A percentile compares a stretch with the other conserved stretches of the same genome.
These are phyloP conservation scores for Lasioglossum pauxillum DNA, from an alignment of 2,888 invertebrate genomes.

Conservation along the genomic window DNA sequence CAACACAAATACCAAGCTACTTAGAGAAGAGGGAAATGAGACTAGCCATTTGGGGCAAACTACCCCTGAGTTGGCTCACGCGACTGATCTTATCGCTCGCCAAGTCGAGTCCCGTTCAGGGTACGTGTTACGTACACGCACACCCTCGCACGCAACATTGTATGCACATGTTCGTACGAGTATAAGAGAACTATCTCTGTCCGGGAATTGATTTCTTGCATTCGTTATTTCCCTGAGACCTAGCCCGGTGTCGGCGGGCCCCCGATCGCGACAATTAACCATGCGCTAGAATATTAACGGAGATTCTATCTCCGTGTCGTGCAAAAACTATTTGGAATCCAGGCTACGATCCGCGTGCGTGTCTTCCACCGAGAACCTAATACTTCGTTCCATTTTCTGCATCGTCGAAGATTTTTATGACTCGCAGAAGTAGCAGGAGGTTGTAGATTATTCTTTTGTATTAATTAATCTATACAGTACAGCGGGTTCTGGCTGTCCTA, in stretches of 20 bases:
- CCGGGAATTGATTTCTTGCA: constrained; percentile 73
- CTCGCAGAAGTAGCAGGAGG: background rate
- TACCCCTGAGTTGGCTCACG: constrained; percentile 77
- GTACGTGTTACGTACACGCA: constrained; percentile 43
- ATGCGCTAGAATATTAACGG: constrained; percentile 42
- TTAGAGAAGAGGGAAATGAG: constrained; percentile 75
- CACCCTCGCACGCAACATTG: constrained; percentile 8
- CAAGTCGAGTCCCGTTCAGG: constrained; percentile 58
- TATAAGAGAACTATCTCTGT: constrained; percentile 56
- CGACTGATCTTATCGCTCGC: constrained; percentile 79
- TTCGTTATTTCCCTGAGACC: constrained; percentile 70
- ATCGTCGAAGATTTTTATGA: background rate
- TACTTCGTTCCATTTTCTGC: background rate
- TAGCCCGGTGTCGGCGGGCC: constrained; percentile 24
- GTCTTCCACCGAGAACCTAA: background rate
- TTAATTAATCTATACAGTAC: background rate
- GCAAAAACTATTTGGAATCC: constrained; percentile 49
- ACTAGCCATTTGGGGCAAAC: constrained; percentile 79
- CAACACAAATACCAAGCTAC: constrained; percentile 74
- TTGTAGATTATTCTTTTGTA: background rate
- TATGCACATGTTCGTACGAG: background rate
- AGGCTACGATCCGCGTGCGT: no score
- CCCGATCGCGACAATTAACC: constrained; percentile 46
- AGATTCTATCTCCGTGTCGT: constrained; percentile 37
- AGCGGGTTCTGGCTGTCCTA: background rate